These are phyloP conservation scores for Dexiosoma caninum DNA, from an alignment of 2,888 invertebrate genomes.

Conservation along the genomic window DNA sequence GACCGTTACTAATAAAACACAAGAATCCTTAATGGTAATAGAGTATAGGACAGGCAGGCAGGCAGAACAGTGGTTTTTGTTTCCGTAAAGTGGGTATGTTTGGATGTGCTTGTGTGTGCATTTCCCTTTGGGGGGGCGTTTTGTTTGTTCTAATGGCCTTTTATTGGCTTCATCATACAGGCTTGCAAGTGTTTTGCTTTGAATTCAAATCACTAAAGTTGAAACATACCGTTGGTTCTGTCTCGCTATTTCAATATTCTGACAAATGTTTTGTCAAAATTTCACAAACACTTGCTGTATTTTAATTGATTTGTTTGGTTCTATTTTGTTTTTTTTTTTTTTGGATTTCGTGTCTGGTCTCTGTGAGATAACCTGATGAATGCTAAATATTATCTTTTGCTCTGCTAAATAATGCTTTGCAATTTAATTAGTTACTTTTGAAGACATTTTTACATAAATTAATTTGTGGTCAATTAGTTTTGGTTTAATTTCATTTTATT, in stretches of 20 bases:
- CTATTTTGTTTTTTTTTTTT: not conserved
- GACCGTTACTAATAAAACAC: conserved; percentile 44
- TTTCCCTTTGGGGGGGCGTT: conserved; percentile 57
- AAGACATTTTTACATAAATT: conserved; percentile 50
- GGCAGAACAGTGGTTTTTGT: not conserved
- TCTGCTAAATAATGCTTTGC: conserved; percentile 3
- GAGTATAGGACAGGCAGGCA: not conserved
- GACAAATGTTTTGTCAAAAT: conserved; percentile 35
- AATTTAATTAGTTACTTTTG: conserved; percentile 38
- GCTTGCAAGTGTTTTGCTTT: not conserved
- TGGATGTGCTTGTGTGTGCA: conserved; percentile 24
- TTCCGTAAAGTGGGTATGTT: not conserved
- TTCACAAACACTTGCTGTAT: conserved; percentile 40
- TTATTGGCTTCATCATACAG: conserved; percentile 56
- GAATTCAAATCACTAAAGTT: not conserved
- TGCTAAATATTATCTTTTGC: not conserved
- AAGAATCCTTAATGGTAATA: not conserved
- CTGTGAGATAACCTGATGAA: not conserved
- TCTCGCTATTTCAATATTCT: conserved; percentile 8
- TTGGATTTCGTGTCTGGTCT: not conserved
- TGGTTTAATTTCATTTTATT: conserved; percentile 58
- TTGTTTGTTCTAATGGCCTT: conserved; percentile 55
- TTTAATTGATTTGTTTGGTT: conserved; percentile 45
- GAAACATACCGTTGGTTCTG: not conserved
- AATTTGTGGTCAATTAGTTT: conserved; percentile 63